These are phyloP conservation scores for Micronycteris hirsuta DNA, from an alignment of 2,113 vertebrate species.

Conservation along the genomic window DNA sequence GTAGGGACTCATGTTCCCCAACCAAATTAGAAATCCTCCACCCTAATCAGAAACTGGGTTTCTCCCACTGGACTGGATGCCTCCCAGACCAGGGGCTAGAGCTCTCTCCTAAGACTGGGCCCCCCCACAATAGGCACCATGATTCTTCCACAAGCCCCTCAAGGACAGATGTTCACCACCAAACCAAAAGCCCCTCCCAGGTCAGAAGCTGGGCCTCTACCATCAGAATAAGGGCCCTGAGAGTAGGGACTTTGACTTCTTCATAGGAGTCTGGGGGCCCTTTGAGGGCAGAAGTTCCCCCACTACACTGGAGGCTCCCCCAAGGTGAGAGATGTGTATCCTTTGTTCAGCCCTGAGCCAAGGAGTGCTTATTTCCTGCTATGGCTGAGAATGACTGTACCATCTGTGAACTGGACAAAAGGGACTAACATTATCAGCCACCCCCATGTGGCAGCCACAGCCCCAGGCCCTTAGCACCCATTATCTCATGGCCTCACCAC, in stretches of 20 bases:
- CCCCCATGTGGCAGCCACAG: background rate
- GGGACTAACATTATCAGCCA: background rate
- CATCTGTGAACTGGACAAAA: constrained; percentile 57
- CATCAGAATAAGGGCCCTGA: background rate
- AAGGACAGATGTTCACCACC: background rate
- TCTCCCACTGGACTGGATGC: background rate
- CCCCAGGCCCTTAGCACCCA: constrained; percentile 25
- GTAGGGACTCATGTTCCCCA: background rate
- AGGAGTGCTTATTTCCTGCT: background rate
- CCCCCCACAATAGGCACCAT: background rate
- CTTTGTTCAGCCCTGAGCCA: constrained; percentile 40
- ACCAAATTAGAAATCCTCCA: background rate
- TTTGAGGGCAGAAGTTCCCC: background rate
- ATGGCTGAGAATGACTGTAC: background rate
- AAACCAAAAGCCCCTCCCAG: background rate
- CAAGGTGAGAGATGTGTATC: background rate
- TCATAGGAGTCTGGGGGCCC: background rate
- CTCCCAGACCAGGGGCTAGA: background rate
- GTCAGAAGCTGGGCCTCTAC: background rate
- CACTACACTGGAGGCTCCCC: background rate
- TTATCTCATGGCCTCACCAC: constrained; percentile 30
- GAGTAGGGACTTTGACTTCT: background rate
- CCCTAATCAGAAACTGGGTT: background rate
- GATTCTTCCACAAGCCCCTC: background rate
- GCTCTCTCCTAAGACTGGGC: background rate